These are phyloP conservation scores for Drosophila watanabei DNA, from an alignment of 1,140 invertebrate species.

Conservation along the genomic window DNA sequence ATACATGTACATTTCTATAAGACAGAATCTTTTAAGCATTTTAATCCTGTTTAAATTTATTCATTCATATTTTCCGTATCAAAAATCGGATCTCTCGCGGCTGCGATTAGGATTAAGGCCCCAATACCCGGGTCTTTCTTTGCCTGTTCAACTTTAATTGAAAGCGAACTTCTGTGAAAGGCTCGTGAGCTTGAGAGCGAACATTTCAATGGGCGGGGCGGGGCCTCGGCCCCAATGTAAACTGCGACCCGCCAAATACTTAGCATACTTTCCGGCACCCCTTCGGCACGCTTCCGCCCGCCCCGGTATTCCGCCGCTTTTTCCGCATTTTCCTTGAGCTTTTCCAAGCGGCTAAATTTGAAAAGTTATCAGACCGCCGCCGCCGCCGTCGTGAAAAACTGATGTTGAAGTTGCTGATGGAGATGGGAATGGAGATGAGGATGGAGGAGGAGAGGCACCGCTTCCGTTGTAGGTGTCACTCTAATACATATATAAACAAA, in stretches of 20 bases:
- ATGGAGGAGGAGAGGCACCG: not conserved
- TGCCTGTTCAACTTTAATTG: conserved; percentile 33
- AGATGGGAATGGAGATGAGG: not conserved
- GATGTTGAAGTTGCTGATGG: conserved; percentile 31
- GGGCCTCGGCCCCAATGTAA: not conserved
- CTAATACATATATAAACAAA: conserved; percentile 7
- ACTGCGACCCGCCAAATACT: conserved; percentile 27
- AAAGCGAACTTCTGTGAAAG: conserved; percentile 40
- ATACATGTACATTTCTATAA: not conserved
- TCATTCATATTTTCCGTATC: conserved; percentile 11
- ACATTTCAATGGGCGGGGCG: not conserved
- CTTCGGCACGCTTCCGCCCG: not conserved
- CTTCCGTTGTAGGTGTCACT: conserved; percentile 32
- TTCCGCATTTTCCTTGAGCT: conserved; percentile 19
- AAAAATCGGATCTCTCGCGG: conserved; percentile 18
- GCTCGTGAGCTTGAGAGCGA: conserved; percentile 7
- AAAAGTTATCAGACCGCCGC: conserved; percentile 59
- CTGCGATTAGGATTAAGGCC: conserved; percentile 28
- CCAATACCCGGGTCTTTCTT: conserved; percentile 14
- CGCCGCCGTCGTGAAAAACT: conserved; percentile 2
- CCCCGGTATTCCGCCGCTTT: not conserved
- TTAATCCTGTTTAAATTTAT: conserved; percentile 7
- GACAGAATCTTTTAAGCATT: not conserved
- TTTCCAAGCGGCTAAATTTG: conserved; percentile 54
- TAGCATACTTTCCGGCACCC: conserved; percentile 45